Evolutionary conservation across 2,888 invertebrate genomes (phyloP).

Genomic region (Macrostomum cliftonense): DNA sequence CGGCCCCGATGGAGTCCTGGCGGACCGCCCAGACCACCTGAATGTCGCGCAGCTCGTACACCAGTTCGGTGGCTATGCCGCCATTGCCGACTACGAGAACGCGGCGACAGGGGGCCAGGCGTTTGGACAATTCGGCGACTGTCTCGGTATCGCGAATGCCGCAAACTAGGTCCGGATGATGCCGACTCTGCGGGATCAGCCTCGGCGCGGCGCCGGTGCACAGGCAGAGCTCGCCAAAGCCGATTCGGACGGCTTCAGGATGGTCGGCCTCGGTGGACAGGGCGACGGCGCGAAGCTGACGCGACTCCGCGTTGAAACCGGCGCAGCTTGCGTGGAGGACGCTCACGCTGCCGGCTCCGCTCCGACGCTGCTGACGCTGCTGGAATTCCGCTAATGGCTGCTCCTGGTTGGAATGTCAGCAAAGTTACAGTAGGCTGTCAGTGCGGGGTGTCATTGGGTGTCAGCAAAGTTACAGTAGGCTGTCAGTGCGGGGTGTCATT

Average conservation of each 20-base stretch:
- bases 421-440: no score
- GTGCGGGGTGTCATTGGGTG: no score
- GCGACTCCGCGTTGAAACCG: no score
- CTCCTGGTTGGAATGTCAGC: no score
- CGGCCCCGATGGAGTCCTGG: conserved; percentile 72
- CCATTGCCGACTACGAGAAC: conserved; percentile 83
- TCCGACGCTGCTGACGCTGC: no score
- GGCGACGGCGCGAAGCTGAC: no score
- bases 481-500: no score
- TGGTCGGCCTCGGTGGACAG: no score
- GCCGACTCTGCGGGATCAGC: conserved; percentile 17
- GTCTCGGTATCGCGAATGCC: conserved; percentile 88
- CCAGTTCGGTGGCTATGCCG: conserved; percentile 89
- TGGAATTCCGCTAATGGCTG: no score
- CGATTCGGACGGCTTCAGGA: conserved; percentile 34
- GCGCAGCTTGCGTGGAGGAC: no score
- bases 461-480: no score
- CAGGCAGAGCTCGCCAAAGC: conserved; percentile 63
- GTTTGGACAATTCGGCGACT: conserved; percentile 53
- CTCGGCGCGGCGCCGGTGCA: conserved; percentile 76
- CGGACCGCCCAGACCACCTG: conserved; percentile 81
- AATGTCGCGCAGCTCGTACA: conserved; percentile 47
- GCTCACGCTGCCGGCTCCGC: no score
- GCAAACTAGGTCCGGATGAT: conserved; percentile 31
- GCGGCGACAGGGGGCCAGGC: conserved; percentile 45